Base-by-base conservation (phyloP, 1,140 invertebrate genomes). In the Zaprionus africanus region DNA sequence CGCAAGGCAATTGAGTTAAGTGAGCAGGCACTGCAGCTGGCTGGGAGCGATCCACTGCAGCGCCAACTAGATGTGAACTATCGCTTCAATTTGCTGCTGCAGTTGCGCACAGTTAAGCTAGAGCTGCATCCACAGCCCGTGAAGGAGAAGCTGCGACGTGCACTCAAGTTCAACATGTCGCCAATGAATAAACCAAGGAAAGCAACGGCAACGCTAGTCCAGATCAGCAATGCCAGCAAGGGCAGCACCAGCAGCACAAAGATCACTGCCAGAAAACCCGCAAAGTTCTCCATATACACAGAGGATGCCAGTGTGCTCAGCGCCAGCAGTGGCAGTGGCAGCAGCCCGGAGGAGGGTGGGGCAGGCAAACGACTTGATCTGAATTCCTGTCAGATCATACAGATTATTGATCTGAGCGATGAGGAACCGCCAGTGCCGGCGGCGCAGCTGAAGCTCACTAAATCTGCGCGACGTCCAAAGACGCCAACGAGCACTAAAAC, bases 361-460 rank as follows among this genome's bases (percentile, higher is more conserved):
- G 0, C 31, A 34, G 31, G 31, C 31, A 34, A 34, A 34, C 31
- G 31, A 15, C 15, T 66, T 0, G 77, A 85, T 53, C 26, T 90
- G 4, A 84, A 90, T 49, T 22, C 79, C 26, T 90, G 85, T 24
- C 85, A 90, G 49, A 13, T 76, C 1, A 81, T 88, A n/a, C 78
- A 81, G 4, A 34, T 61, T 43, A 57, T 75, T 5, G 76, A 78
- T 19, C 41, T 68, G 5, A 90, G 78, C 61, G 84, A 88, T 49
- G 78, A 78, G 1, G 85, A 76, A 0, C 36, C 53, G 1, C 22
- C 46, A 17, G 2, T 19, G 13, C 13, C 28, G 6, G 11, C 41
- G 1, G 26, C n/a, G 0, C 22, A 15, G 13, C 31, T 41, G 1
- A 73, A 82, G 17, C 51, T 24, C 0, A 34, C 49, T 0, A 61